These are phyloP conservation scores for Tylochromis polylepis DNA, from an alignment of 2,113 vertebrate species.

Conservation along the genomic window DNA sequence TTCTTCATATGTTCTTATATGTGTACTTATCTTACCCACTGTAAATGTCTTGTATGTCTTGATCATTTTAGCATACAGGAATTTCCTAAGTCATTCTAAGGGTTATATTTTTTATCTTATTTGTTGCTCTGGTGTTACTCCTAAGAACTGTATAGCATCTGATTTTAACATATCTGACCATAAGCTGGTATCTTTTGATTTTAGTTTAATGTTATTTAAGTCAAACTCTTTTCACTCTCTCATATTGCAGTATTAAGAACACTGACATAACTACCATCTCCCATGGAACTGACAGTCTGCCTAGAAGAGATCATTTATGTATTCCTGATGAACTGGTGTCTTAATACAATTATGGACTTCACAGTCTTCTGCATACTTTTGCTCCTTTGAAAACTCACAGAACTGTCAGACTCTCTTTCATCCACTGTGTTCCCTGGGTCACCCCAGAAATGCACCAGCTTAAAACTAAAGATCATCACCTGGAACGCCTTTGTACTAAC, in stretches of 20 bases:
- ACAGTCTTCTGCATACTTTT: too few relatives aligned
- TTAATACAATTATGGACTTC: not conserved
- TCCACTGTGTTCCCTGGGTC: not conserved
- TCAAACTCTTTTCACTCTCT: not conserved
- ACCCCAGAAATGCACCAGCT: not conserved
- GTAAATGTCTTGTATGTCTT: not conserved
- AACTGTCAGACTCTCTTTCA: not conserved
- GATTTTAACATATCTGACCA: too few relatives aligned
- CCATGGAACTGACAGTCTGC: not conserved
- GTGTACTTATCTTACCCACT: not conserved
- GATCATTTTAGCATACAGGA: not conserved
- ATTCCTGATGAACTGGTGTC: not conserved
- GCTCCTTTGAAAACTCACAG: not conserved
- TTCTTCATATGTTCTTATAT: not conserved
- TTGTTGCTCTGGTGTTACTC: not conserved
- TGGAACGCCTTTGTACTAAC: too few relatives aligned
- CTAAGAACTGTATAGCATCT: not conserved
- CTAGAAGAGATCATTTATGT: not conserved
- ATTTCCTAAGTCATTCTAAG: not conserved
- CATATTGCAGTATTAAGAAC: not conserved
- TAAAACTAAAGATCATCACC: too few relatives aligned
- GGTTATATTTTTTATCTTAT: not conserved
- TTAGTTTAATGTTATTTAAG: not conserved
- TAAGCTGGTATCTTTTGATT: too few relatives aligned
- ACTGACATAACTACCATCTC: not conserved